These are phyloP conservation scores for Diachasma alloeum DNA, from an alignment of 1,140 invertebrate genomes.

Conservation along the genomic window DNA sequence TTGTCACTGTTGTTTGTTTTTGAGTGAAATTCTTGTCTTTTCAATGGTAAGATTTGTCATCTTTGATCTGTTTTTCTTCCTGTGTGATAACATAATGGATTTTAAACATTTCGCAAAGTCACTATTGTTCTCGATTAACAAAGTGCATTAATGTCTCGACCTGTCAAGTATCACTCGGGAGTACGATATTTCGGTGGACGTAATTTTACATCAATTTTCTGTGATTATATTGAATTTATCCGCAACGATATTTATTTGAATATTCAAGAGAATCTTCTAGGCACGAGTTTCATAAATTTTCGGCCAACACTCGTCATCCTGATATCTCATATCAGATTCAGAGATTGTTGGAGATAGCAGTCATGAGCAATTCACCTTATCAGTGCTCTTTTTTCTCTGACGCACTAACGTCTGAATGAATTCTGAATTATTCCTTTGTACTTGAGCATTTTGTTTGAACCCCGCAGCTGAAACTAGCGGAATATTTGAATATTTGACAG, in stretches of 20 bases:
- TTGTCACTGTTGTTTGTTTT: too few relatives aligned
- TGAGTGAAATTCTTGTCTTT: too few relatives aligned
- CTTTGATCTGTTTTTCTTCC: too few relatives aligned
- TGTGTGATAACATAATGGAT: not conserved
- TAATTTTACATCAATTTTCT: not conserved
- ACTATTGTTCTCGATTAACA: not conserved
- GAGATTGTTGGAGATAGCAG: not conserved
- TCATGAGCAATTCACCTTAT: conserved; percentile 3
- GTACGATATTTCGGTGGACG: not conserved
- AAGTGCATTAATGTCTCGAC: not conserved
- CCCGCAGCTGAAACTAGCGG: too few relatives aligned
- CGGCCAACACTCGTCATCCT: not conserved
- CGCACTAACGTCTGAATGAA: not conserved
- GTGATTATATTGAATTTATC: not conserved
- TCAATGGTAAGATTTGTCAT: too few relatives aligned
- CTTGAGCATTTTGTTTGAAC: too few relatives aligned
- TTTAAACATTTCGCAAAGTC: too few relatives aligned
- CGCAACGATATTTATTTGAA: not conserved
- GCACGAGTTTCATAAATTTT: not conserved
- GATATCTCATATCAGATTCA: conserved; percentile 1
- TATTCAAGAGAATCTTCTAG: not conserved
- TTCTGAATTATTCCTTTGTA: conserved; percentile 4
- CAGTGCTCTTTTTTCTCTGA: not conserved
- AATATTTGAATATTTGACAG: too few relatives aligned
- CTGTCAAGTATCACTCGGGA: not conserved